These are phyloP conservation scores for Perca schrenkii DNA, from an alignment of 2,113 vertebrate species.

Conservation along the genomic window DNA sequence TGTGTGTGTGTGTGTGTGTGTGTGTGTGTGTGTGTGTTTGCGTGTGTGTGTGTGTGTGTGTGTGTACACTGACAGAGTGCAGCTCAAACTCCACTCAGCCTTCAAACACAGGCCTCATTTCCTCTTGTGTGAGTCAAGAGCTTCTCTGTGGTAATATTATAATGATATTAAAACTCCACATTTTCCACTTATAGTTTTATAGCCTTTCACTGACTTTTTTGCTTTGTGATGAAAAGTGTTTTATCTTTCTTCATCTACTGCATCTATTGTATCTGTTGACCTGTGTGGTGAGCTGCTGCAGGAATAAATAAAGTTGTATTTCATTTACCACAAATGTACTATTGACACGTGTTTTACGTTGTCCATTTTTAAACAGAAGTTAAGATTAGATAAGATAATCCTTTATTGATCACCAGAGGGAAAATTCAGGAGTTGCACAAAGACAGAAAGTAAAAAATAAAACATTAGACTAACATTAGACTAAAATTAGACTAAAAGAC, in stretches of 20 bases:
- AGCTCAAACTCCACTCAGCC: no score
- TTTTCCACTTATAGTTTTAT: not conserved
- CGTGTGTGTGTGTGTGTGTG: constrained; percentile 12
- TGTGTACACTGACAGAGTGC: not conserved
- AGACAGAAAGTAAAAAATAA: not conserved
- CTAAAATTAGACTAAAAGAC: no score
- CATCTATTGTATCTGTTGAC: not conserved
- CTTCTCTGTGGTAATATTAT: not conserved
- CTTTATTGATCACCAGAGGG: no score
- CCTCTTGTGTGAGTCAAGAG: constrained; percentile 29
- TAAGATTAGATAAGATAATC: no score
- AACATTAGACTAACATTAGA: no score
- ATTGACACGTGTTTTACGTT: no score
- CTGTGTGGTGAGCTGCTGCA: no score
- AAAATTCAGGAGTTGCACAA: no score
- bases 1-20: constrained; percentile 6
- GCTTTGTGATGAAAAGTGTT: not conserved
- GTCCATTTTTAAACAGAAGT: no score
- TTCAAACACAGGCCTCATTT: constrained; percentile 5
- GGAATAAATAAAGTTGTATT: no score
- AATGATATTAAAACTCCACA: not conserved
- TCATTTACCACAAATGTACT: no score
- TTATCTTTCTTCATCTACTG: not conserved
- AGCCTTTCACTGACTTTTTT: not conserved
- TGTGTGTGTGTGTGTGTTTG: not conserved